Evolutionary conservation across 2,113 vertebrate genomes (phyloP).

Genomic region (Symphodus melops): DNA sequence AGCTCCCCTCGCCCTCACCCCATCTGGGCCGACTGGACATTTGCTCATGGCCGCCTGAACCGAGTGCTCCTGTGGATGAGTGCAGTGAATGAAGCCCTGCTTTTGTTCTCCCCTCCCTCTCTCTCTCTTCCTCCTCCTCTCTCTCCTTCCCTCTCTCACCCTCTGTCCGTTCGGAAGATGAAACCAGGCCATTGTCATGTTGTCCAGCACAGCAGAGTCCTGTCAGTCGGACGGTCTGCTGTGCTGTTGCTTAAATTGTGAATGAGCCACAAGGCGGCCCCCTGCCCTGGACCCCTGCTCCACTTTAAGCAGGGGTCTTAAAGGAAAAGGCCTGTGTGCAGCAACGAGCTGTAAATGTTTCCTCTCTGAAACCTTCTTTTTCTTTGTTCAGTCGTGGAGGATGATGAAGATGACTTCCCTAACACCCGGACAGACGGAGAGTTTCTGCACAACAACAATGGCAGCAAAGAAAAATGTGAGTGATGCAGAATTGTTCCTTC

Average conservation of each 20-base stretch:
- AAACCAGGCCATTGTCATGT: slow-evolving; percentile 75
- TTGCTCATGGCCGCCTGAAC: slow-evolving; percentile 51
- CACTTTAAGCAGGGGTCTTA: not conserved
- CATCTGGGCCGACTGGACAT: slow-evolving; percentile 35
- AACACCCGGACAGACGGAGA: slow-evolving; percentile 90
- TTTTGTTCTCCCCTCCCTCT: slow-evolving; percentile 72
- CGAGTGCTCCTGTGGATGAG: slow-evolving; percentile 38
- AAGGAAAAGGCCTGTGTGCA: not conserved
- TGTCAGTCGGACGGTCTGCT: slow-evolving; percentile 37
- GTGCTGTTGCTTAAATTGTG: slow-evolving; percentile 9
- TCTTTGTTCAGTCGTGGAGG: slow-evolving; percentile 89
- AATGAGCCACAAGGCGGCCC: slow-evolving; percentile 19
- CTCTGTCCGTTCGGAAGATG: slow-evolving; percentile 63
- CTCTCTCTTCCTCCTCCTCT: not conserved
- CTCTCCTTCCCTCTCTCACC: slow-evolving; percentile 16
- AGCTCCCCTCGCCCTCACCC: slow-evolving; percentile 18
- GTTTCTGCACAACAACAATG: slow-evolving; percentile 88
- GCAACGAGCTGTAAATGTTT: not conserved
- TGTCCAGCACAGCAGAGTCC: slow-evolving; percentile 40
- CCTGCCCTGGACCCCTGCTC: slow-evolving; percentile 7
- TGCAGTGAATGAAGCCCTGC: slow-evolving; percentile 65
- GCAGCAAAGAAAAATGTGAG: slow-evolving; percentile 94
- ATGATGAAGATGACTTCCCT: slow-evolving; percentile 95
- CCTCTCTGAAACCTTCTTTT: slow-evolving; percentile 3
- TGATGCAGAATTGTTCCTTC: slow-evolving; percentile 11